These are phyloP conservation scores for Drosophila littoralis DNA, from an alignment of 1,140 invertebrate genomes.

Conservation along the genomic window DNA sequence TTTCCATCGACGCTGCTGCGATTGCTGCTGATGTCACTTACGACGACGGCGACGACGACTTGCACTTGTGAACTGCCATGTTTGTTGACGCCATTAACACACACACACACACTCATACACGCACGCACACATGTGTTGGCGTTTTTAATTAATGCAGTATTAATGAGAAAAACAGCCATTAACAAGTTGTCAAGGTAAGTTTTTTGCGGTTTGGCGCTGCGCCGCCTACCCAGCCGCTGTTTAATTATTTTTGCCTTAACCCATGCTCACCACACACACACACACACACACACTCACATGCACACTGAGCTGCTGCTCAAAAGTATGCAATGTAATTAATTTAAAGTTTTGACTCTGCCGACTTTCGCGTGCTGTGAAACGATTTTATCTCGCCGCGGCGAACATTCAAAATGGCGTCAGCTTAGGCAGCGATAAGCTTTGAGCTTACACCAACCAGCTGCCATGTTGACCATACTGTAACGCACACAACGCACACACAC, in stretches of 20 bases:
- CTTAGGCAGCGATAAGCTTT: constrained; percentile 68
- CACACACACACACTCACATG: background rate
- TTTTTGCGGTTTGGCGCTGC: constrained; percentile 39
- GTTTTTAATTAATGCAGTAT: constrained; percentile 89
- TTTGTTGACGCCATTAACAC: constrained; percentile 85
- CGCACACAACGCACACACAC: constrained; percentile 14
- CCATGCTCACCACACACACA: constrained; percentile 2
- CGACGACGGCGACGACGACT: constrained; percentile 28
- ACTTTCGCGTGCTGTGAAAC: constrained; percentile 59
- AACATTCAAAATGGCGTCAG: constrained; percentile 64
- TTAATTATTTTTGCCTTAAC: constrained; percentile 74
- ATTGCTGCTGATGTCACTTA: constrained; percentile 29
- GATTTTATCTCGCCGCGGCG: constrained; percentile 60
- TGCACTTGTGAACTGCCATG: constrained; percentile 65
- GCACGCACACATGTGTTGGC: constrained; percentile 33
- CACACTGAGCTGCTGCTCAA: background rate
- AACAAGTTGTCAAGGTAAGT: constrained; percentile 88
- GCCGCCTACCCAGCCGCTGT: constrained; percentile 34
- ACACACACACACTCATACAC: constrained; percentile 32
- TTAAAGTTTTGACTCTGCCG: constrained; percentile 60
- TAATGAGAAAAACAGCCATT: constrained; percentile 90
- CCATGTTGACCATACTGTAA: constrained; percentile 30
- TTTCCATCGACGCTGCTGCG: constrained; percentile 10
- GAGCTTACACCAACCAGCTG: constrained; percentile 24
- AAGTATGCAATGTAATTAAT: constrained; percentile 63